Evolutionary conservation across 2,888 invertebrate genomes (phyloP).

Genomic region (Strigamia maritima): DNA sequence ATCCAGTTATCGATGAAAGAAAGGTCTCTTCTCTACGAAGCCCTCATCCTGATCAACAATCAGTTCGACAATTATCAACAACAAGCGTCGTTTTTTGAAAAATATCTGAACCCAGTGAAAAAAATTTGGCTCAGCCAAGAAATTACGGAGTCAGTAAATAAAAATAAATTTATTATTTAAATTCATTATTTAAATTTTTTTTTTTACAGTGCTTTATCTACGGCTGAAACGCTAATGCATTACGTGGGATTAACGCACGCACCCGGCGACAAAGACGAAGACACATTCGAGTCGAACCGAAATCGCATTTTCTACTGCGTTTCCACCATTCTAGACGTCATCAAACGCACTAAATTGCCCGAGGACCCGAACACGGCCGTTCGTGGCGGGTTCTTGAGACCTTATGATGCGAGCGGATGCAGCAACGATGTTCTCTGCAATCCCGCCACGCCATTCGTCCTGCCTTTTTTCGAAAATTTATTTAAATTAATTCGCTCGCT

Average conservation of each 20-base stretch:
- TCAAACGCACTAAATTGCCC: slow-evolving; percentile 86
- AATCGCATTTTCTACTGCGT: slow-evolving; percentile 61
- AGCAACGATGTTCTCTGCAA: slow-evolving; percentile 70
- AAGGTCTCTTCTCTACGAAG: slow-evolving; percentile 74
- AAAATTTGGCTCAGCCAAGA: slow-evolving; percentile 49
- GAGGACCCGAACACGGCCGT: slow-evolving; percentile 79
- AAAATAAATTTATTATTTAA: no score
- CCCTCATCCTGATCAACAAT: slow-evolving; percentile 73
- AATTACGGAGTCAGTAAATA: slow-evolving; percentile 49
- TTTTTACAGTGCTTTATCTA: slow-evolving; percentile 42
- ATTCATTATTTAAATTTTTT: slow-evolving; percentile 20
- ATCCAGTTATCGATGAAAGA: slow-evolving; percentile 72
- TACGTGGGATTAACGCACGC: slow-evolving; percentile 73
- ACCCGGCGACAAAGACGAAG: slow-evolving; percentile 62
- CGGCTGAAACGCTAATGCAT: slow-evolving; percentile 63
- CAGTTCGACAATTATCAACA: slow-evolving; percentile 83
- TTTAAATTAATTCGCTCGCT: slow-evolving; percentile 72
- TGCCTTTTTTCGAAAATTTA: slow-evolving; percentile 74
- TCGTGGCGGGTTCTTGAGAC: slow-evolving; percentile 78
- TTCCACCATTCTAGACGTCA: slow-evolving; percentile 72
- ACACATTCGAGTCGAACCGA: slow-evolving; percentile 61
- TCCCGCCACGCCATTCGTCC: slow-evolving; percentile 78
- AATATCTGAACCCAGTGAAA: slow-evolving; percentile 63
- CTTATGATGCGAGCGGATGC: slow-evolving; percentile 64
- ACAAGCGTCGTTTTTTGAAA: slow-evolving; percentile 66